phyloP scores from a whole-genome alignment of 2,113 vertebrate genomes.

The Psittacula cyanocephala region DNA sequence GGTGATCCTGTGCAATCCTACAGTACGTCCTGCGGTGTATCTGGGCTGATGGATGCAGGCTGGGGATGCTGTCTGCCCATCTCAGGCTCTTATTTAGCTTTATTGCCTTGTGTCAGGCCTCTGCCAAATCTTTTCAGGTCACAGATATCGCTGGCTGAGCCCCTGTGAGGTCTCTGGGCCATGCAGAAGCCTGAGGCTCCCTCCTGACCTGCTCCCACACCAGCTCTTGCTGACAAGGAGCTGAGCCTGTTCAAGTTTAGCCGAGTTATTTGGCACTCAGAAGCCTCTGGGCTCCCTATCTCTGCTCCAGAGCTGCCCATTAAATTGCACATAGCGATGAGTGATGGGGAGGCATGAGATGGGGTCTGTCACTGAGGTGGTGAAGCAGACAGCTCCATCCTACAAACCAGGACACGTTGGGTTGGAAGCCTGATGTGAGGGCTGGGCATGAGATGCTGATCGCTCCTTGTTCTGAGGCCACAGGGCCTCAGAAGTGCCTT shows the following conservation, averaged over 20 bases:
- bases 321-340: accelerated
- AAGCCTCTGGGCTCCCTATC: not conserved
- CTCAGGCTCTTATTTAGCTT: not conserved
- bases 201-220: not conserved
- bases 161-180: not conserved
- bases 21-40: accelerated
- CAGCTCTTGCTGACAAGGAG: not conserved
- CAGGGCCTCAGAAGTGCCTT: not conserved
- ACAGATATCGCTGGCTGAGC: not conserved
- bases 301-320: not conserved
- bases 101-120: not conserved
- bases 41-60: not conserved
- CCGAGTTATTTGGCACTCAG: not conserved
- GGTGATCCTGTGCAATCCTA: not conserved
- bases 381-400: not conserved
- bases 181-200: accelerated
- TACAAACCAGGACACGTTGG: accelerated
- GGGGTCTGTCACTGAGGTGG: not conserved
- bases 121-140: not conserved
- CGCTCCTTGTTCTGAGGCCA: accelerated
- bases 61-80: too few relatives aligned
- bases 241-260: not conserved
- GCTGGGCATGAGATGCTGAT: not conserved
- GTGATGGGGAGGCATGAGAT: not conserved
- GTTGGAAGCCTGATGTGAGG: not conserved